Conservation (phyloP, 2,797 vertebrate genomes). For the Arrhamphus sclerolepis region DNA sequence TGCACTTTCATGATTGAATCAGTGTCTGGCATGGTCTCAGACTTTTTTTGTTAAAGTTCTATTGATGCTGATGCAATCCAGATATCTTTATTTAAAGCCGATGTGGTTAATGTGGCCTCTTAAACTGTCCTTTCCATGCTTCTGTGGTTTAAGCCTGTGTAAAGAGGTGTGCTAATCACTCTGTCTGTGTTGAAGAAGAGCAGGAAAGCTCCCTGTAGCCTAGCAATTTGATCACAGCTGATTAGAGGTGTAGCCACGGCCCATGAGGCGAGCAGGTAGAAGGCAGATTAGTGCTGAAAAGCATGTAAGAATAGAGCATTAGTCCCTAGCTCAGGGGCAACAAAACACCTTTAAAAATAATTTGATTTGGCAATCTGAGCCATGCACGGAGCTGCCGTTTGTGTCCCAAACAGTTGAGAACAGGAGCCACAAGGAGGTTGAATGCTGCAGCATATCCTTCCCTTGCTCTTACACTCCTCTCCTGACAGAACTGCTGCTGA, state of each 20-base stretch:
- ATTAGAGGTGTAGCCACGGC: slow-evolving; percentile 53
- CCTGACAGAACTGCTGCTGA: slow-evolving; percentile 68
- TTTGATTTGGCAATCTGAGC: slow-evolving; percentile 22
- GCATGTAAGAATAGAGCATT: slow-evolving; percentile 29
- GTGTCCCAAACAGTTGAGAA: slow-evolving; percentile 12
- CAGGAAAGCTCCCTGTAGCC: slow-evolving; percentile 43
- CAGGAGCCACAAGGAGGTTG: slow-evolving; percentile 40
- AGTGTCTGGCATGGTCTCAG: slow-evolving; percentile 36
- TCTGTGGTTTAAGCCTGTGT: slow-evolving; percentile 74
- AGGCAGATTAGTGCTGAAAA: slow-evolving; percentile 42
- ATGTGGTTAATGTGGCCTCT: slow-evolving; percentile 75
- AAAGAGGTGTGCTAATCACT: slow-evolving; percentile 76
- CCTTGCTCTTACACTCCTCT: slow-evolving; percentile 46
- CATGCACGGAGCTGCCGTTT: slow-evolving; percentile 4
- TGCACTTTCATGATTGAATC: slow-evolving; percentile 39
- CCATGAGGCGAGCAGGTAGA: slow-evolving; percentile 52
- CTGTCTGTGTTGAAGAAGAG: slow-evolving; percentile 45
- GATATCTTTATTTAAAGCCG: slow-evolving; percentile 77
- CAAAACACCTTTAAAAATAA: slow-evolving; percentile 29
- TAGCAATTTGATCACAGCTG: slow-evolving; percentile 65
- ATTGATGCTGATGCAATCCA: slow-evolving; percentile 74
- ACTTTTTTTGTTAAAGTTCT: slow-evolving; percentile 39
- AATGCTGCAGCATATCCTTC: slow-evolving; percentile 51
- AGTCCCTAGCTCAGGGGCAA: slow-evolving; percentile 29
- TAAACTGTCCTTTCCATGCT: slow-evolving; percentile 70